phyloP scores from a whole-genome alignment of 2,797 vertebrate genomes.

The Sebastes vulpes region DNA sequence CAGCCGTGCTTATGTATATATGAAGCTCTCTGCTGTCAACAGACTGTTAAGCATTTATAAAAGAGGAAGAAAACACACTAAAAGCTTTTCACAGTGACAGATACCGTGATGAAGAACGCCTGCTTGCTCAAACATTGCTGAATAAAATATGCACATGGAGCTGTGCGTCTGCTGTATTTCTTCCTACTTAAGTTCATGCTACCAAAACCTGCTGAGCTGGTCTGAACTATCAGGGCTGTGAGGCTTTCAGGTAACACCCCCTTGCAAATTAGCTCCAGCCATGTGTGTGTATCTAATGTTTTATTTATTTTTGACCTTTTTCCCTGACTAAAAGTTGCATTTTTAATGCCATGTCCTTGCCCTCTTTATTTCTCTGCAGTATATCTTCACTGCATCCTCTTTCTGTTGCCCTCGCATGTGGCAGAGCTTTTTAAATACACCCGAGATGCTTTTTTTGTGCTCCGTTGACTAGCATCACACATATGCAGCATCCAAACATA shows the following conservation, averaged over 20 bases:
- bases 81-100: conserved; percentile 35
- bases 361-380: conserved; percentile 10
- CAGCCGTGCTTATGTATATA: background rate
- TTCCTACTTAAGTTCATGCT: background rate
- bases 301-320: conserved; percentile 61
- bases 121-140: background rate
- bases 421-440: background rate
- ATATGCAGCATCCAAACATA: background rate
- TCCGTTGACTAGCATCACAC: background rate
- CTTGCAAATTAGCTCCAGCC: conserved; percentile 12
- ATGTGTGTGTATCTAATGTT: conserved; percentile 30
- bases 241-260: background rate
- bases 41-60: conserved; percentile 22
- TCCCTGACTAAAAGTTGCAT: conserved; percentile 19
- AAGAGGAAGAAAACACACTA: conserved; percentile 5
- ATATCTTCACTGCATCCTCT: background rate
- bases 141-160: conserved; percentile 31
- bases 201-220: background rate
- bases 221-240: conserved; percentile 5
- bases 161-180: background rate
- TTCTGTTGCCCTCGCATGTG: background rate
- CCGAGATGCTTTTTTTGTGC: background rate
- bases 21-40: conserved; percentile 2
- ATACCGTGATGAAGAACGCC: conserved; percentile 9
- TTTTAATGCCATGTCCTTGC: conserved; percentile 36